Percentiles rank a stretch among this genome's conserved stretches.
Conservation (phyloP, 2,888 invertebrate species). For the Idaea aversata region DNA sequence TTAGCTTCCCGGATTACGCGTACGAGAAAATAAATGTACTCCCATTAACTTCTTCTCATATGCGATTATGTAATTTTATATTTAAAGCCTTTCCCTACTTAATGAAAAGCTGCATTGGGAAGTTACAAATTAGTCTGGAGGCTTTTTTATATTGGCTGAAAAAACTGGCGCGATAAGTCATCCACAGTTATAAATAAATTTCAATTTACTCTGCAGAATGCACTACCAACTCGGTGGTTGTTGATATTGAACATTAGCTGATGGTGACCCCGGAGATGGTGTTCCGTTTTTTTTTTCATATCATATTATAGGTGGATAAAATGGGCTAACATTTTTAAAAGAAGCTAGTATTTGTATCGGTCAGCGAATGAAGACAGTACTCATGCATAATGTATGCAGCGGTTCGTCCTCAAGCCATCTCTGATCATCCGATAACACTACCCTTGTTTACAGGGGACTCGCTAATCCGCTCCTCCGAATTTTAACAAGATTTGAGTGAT, state of each 20-base stretch:
- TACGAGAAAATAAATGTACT: constrained; percentile 41
- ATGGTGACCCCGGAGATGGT: no score
- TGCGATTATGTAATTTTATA: constrained; percentile 8
- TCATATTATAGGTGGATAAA: no score
- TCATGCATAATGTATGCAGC: constrained; percentile 69
- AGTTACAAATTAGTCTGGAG: background rate
- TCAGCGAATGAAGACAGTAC: constrained; percentile 42
- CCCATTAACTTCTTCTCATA: constrained; percentile 39
- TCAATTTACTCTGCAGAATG: no score
- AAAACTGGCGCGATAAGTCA: background rate
- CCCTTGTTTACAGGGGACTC: constrained; percentile 65
- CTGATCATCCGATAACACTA: constrained; percentile 65
- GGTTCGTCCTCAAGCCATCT: constrained; percentile 52
- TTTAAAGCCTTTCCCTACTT: constrained; percentile 4
- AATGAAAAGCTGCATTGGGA: background rate
- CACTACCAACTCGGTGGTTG: no score
- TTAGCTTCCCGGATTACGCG: constrained; percentile 52
- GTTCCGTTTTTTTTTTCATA: no score
- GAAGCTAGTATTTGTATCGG: constrained; percentile 43
- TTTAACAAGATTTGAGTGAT: constrained; percentile 70
- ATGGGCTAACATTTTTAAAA: constrained; percentile 8
- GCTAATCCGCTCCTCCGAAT: constrained; percentile 66
- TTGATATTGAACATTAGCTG: no score
- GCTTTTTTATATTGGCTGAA: background rate
- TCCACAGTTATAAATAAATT: background rate